Evolutionary conservation across 2,888 invertebrate genomes (phyloP).

Genomic region (Icerya purchasi): DNA sequence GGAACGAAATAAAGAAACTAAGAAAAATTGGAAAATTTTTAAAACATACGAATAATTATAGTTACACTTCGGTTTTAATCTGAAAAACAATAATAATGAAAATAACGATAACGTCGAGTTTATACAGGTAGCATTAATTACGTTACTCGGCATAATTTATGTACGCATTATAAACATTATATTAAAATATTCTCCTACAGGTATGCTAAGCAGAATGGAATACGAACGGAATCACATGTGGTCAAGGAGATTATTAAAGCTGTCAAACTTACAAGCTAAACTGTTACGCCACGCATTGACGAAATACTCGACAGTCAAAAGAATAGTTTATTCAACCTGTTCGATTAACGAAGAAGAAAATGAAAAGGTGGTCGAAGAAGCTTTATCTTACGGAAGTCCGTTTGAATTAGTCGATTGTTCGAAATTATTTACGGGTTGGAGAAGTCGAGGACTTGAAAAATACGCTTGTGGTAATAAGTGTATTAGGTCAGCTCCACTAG

Average conservation of each 20-base stretch:
- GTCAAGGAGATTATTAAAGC: conserved; percentile 35
- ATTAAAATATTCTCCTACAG: conserved; percentile 22
- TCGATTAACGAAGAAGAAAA: conserved; percentile 79
- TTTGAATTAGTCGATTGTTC: conserved; percentile 18
- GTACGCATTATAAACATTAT: conserved; percentile 8
- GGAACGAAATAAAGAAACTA: too few species aligned
- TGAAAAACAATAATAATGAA: too few species aligned
- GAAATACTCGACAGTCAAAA: conserved; percentile 57
- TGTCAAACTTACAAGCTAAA: conserved; percentile 59
- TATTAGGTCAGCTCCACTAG: conserved; percentile 50
- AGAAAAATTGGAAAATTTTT: too few species aligned
- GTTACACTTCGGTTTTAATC: too few species aligned
- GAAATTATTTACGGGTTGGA: conserved; percentile 15
- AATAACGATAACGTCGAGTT: too few species aligned
- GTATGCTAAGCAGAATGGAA: conserved; percentile 34
- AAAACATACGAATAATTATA: too few species aligned
- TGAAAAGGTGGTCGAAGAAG: conserved; percentile 64
- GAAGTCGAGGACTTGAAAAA: conserved; percentile 32
- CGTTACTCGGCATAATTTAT: background rate
- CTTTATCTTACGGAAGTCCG: conserved; percentile 29
- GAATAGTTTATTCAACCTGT: conserved; percentile 90
- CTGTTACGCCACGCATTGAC: conserved; percentile 69
- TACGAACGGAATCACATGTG: conserved; percentile 25
- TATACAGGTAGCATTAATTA: too few species aligned
- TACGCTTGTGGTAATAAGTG: conserved; percentile 49